Evolutionary conservation across 2,888 invertebrate genomes (phyloP), one percentile per base, ranked within the genome.

Genomic region (Parnassius apollo): DNA sequence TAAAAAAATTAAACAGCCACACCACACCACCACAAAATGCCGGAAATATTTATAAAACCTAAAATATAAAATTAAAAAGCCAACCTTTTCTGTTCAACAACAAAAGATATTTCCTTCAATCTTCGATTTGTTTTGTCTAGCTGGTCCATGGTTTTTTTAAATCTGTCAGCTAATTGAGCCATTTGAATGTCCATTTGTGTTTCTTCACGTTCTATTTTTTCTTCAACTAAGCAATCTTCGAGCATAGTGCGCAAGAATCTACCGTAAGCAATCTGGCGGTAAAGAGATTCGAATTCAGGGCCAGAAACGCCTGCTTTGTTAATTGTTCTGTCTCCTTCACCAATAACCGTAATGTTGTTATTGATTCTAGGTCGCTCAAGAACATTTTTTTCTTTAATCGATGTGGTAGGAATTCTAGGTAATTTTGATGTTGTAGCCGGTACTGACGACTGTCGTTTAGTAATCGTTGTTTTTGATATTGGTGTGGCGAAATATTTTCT

Each of bases 41-140:
- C 25, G 25, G 25, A 25, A 7, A 25, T 25, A 25, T 2, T 25
- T 7, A 2, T 25, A 25, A 25, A 25, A 25, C 25, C 7, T 4
- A 35, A 35, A 35, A 18, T 18, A 35, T 7, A 7, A 7, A 35
- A 35, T 1, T 35, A 35, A 35, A 35, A n/a, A 13, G 75, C 79
- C 61, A 57, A 89, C 92, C 91, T 82, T 61, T 91, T 84, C 65
- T 91, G 88, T 69, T 93, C 92, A 1, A 82, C 84, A 51, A 86
- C 80, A 80, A 92, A 92, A 1, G 83, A 85, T 48, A 93, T 87
- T 62, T 91, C 88, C 64, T 90, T 92, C 54, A 93, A 64, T 13
- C 91, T 75, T 46, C 80, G 75, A 67, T 85, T 90, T 1, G 93
- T 91, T 71, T 88, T 88, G 56, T 92, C 88, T 4, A 92, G 71